Evolutionary conservation across 1,140 invertebrate genomes (phyloP).

Genomic region (Cotesia typhae): DNA sequence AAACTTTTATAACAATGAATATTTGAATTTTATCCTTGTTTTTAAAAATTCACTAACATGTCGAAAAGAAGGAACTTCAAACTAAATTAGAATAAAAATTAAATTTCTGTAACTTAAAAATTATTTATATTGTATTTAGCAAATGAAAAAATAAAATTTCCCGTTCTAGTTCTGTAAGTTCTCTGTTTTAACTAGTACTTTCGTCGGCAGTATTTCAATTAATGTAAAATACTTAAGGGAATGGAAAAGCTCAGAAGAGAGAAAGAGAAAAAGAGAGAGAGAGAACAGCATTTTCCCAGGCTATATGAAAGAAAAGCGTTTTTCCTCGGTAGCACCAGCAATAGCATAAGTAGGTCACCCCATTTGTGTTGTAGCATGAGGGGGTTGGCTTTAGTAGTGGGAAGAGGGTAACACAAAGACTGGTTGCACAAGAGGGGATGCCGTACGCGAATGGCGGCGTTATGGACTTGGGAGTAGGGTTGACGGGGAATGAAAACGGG

Average conservation of each 20-base stretch:
- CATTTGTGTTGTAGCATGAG: conserved; percentile 47
- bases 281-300: too few species aligned
- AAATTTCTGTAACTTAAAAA: too few species aligned
- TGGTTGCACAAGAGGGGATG: conserved; percentile 32
- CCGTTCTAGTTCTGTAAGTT: too few species aligned
- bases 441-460: conserved; percentile 39
- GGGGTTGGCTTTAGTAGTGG: conserved; percentile 1
- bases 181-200: too few species aligned
- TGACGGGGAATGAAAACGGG: conserved; percentile 4
- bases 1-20: too few species aligned
- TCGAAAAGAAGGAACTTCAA: too few species aligned
- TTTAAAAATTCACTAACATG: too few species aligned
- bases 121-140: not conserved
- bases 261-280: conserved; percentile 3
- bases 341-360: conserved; percentile 56
- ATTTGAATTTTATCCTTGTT: too few species aligned
- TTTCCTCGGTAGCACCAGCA: conserved; percentile 40
- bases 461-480: conserved; percentile 9
- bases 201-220: too few species aligned
- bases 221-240: conserved; percentile 1
- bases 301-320: conserved; percentile 48
- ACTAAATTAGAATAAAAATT: too few species aligned
- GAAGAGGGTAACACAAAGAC: conserved; percentile 24
- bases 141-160: not conserved
- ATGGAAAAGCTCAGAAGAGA: conserved; percentile 16